Percentiles rank a stretch among this genome's conserved stretches.
Conservation (phyloP, 2,797 vertebrate species). For the Choloepus didactylus region DNA sequence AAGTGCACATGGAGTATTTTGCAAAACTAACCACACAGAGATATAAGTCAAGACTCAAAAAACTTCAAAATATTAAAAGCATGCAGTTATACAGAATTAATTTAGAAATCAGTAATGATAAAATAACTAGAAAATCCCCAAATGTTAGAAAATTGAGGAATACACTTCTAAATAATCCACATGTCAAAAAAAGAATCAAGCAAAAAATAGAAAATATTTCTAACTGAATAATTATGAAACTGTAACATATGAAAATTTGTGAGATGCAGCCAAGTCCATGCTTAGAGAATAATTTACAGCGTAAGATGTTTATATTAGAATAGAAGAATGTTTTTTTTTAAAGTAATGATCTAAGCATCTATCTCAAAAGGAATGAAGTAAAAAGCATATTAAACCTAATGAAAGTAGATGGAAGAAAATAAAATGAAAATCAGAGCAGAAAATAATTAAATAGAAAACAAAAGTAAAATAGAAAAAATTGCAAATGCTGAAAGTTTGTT, state of each 20-base stretch:
- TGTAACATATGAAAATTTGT: not conserved
- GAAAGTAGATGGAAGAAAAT: not conserved
- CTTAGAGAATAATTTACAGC: not conserved
- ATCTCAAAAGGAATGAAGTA: not conserved
- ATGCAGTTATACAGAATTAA: not conserved
- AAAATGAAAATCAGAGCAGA: not conserved
- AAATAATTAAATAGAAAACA: not conserved
- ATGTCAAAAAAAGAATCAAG: not conserved
- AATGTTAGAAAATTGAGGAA: not conserved
- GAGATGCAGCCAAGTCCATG: not conserved
- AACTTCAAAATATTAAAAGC: not conserved
- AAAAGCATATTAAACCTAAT: not conserved
- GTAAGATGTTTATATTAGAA: not conserved
- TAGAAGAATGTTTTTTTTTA: not conserved
- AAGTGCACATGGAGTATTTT: not conserved
- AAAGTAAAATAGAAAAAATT: not conserved
- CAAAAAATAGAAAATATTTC: not conserved
- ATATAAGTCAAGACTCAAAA: not conserved
- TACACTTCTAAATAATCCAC: not conserved
- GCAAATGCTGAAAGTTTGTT: not conserved
- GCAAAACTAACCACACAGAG: not conserved
- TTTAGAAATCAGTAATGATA: not conserved
- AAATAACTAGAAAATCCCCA: not conserved
- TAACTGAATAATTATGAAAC: not conserved
- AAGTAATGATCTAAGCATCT: not conserved